Evolutionary conservation across 2,888 invertebrate species (phyloP), one percentile per base, ranked within the genome.

Genomic region (Spilarctia lutea): DNA sequence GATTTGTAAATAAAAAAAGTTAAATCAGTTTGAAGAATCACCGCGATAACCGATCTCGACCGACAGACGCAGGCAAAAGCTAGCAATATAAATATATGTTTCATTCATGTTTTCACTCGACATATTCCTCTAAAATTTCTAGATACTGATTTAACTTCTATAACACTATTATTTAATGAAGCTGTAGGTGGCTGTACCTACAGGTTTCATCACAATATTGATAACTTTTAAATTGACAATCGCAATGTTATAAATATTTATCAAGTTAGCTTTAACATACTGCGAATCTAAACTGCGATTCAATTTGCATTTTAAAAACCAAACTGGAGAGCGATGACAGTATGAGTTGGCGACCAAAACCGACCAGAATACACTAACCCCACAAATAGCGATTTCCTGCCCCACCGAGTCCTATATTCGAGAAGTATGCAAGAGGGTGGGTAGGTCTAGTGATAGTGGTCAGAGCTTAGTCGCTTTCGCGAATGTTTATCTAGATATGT

Each of bases 241-340:
- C 39, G 45, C 66, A 33, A 68, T 48, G 33, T 33, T 48, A 75
- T 81, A 75, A 75, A 79, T 63, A 74, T 76, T 77, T 78, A 75
- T 78, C 30, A 39, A 72, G 77, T 78, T 68, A 75, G 71, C 68
- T 75, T 56, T 48, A 67, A 79, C 76, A 79, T 79, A 75, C 78
- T 81, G 76, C 63, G 72, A 72, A 79, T 75, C 78, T 76, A 74
- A 84, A 85, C 83, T 79, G 80, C 82, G 82, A 86, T 87, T 87
- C 87, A 89, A 89, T 89, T 88, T 87, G 83, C 89, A 88, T 89
- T 88, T 88, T 86, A 84, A 89, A 87, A 85, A 83, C 82, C 81
- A 77, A 82, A 81, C 83, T 81, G 69, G 68, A 77, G 79, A 72
- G 69, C 77, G 81, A 77, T 80, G 81, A 81, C 82, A 79, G 79